Conservation (phyloP, 2,888 invertebrate species). For the Melolontha melolontha region DNA sequence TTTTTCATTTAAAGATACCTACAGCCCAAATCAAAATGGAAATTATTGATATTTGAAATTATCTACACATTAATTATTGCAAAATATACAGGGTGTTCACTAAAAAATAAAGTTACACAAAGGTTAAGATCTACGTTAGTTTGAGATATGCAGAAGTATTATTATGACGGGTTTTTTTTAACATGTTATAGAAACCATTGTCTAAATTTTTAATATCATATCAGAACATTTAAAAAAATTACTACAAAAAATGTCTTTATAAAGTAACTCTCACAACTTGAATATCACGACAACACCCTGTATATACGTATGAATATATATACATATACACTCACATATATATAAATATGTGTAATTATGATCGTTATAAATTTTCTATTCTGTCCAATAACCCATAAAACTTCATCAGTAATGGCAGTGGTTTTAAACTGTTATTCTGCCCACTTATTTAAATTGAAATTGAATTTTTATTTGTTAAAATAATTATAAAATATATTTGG, state of each 20-base stretch:
- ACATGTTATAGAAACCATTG: no score
- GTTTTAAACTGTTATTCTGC: slow-evolving; percentile 31
- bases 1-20: background rate
- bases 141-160: background rate
- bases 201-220: no score
- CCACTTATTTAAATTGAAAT: slow-evolving; percentile 22
- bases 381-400: no score
- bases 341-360: slow-evolving; percentile 7
- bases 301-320: slow-evolving; percentile 1
- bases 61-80: slow-evolving; percentile 15
- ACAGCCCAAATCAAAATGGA: slow-evolving; percentile 2
- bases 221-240: no score
- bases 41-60: background rate
- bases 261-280: background rate
- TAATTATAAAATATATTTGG: background rate
- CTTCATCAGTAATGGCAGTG: slow-evolving; percentile 22
- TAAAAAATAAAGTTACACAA: background rate
- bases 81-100: slow-evolving; percentile 20
- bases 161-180: no score
- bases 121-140: background rate
- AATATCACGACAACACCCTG: slow-evolving; percentile 6
- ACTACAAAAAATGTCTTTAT: no score
- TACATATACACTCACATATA: no score
- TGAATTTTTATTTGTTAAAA: slow-evolving; percentile 16
- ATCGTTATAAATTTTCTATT: background rate